A percentile compares a stretch with the other conserved stretches of the same genome.
These are phyloP conservation scores for Protophormia terraenovae DNA, from an alignment of 2,888 invertebrate species.

Conservation along the genomic window DNA sequence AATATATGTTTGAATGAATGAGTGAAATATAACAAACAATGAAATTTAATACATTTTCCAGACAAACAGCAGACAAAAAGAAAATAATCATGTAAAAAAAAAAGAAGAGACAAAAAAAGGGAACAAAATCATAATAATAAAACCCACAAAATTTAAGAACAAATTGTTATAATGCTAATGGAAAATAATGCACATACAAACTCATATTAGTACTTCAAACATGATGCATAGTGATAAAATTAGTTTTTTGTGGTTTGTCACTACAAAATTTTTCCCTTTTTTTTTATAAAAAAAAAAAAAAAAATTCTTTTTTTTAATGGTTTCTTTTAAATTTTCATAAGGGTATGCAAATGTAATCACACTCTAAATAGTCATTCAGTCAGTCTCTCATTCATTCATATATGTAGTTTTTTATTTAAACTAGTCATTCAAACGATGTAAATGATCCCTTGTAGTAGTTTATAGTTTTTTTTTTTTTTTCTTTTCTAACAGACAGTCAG, in stretches of 20 bases:
- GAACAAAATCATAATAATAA: slow-evolving; percentile 17
- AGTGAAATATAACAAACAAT: slow-evolving; percentile 59
- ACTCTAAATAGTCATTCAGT: slow-evolving; percentile 18
- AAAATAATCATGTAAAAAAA: slow-evolving; percentile 21
- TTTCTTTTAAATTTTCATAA: slow-evolving; percentile 10
- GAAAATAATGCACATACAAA: slow-evolving; percentile 39
- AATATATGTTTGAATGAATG: no score
- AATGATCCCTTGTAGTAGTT: slow-evolving; percentile 36
- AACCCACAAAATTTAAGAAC: slow-evolving; percentile 23
- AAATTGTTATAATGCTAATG: slow-evolving; percentile 63
- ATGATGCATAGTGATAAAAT: neutral
- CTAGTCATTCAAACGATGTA: slow-evolving; percentile 43
- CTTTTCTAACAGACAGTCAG: neutral
- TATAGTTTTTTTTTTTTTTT: neutral
- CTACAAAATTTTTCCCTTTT: neutral
- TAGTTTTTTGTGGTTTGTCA: slow-evolving; percentile 16
- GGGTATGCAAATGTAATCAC: slow-evolving; percentile 33
- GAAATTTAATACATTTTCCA: slow-evolving; percentile 67
- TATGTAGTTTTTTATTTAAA: neutral
- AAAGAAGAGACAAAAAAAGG: slow-evolving; percentile 9
- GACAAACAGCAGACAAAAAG: slow-evolving; percentile 54
- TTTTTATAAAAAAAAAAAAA: no score
- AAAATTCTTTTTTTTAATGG: slow-evolving; percentile 13
- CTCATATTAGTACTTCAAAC: neutral
- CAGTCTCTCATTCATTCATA: neutral